phyloP scores from a whole-genome alignment of 2,888 invertebrate genomes.

The Pelosia muscerda region DNA sequence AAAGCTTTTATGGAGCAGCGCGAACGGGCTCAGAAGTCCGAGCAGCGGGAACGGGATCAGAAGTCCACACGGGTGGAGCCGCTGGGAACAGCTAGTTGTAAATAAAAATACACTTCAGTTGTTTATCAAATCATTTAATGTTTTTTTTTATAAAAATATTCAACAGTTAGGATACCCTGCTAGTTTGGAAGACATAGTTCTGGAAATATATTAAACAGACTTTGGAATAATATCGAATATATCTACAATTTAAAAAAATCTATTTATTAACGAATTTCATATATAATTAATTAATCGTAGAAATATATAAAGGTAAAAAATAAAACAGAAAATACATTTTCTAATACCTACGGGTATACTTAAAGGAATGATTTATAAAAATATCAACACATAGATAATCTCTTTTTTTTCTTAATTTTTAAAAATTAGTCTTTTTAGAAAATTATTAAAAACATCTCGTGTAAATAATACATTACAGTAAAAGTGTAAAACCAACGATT shows the following conservation, averaged over 20 bases:
- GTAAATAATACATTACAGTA: background rate
- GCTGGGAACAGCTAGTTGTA: no score
- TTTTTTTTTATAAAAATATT: constrained; percentile 3
- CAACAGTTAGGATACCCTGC: background rate
- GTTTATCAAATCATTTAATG: background rate
- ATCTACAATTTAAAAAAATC: no score
- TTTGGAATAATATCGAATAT: background rate
- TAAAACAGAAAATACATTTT: background rate
- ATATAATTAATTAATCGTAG: no score
- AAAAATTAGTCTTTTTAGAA: background rate
- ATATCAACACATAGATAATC: background rate
- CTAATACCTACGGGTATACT: background rate
- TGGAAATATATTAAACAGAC: background rate
- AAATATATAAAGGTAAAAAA: constrained; percentile 2
- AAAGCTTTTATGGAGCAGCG: no score
- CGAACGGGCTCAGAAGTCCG: no score
- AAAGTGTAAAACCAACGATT: no score
- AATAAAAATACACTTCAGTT: background rate
- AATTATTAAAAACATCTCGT: background rate
- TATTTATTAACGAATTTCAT: no score
- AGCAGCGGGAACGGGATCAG: no score
- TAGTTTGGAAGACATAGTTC: constrained; percentile 1
- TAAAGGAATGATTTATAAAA: constrained; percentile 4
- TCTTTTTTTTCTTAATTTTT: constrained; percentile 2
- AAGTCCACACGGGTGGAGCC: no score